A percentile compares a stretch with the other conserved stretches of the same genome.
Conservation (phyloP, 2,113 vertebrate species). For the Crocuta crocuta region DNA sequence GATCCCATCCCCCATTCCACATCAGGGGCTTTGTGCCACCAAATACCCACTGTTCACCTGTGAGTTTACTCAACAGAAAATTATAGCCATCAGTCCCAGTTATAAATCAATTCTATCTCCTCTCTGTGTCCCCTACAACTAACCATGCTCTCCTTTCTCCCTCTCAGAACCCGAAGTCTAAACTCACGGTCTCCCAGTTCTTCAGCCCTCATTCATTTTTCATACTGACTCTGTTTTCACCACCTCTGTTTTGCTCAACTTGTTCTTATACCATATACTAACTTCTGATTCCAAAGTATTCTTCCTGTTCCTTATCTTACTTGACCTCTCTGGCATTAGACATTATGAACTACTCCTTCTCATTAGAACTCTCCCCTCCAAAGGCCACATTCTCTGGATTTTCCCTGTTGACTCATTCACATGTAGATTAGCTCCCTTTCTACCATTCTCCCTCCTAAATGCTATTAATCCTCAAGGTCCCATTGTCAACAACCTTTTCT, state of each 20-base stretch:
- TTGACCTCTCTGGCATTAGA: slow-evolving; percentile 23
- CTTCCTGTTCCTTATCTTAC: neutral
- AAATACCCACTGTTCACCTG: neutral
- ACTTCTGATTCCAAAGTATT: slow-evolving; percentile 39
- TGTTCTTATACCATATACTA: neutral
- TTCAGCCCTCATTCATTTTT: slow-evolving; percentile 49
- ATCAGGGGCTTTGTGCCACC: neutral
- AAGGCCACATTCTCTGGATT: neutral
- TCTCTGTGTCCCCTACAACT: neutral
- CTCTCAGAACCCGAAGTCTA: neutral
- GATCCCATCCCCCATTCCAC: neutral
- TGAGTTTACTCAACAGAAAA: neutral
- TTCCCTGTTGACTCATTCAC: neutral
- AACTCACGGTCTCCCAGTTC: neutral
- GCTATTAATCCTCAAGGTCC: neutral
- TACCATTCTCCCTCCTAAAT: neutral
- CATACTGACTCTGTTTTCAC: slow-evolving; percentile 39
- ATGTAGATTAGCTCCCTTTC: neutral
- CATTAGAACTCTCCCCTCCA: neutral
- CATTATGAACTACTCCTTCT: neutral
- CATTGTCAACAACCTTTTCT: neutral
- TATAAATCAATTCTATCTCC: neutral
- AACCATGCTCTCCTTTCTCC: neutral
- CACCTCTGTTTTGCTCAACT: neutral
- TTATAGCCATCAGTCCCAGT: neutral